A percentile compares a stretch with the other conserved stretches of the same genome.
Conservation (phyloP, 2,113 vertebrate species). For the Sylvia atricapilla region DNA sequence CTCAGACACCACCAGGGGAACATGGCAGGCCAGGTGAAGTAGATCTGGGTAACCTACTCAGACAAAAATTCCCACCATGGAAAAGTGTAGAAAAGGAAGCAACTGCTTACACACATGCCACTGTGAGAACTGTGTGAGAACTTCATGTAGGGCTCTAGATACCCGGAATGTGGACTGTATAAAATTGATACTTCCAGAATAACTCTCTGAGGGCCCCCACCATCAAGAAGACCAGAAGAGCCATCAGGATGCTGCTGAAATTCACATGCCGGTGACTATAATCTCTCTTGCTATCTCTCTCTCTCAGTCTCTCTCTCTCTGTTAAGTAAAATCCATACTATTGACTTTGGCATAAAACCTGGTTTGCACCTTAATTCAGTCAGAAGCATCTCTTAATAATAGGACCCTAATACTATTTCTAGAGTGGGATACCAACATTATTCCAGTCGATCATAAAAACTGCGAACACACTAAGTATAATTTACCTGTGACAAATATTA, state of each 20-base stretch:
- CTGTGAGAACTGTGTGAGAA: no score
- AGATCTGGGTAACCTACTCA: background rate
- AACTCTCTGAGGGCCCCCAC: no score
- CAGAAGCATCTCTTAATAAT: background rate
- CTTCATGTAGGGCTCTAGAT: no score
- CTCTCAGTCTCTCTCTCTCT: background rate
- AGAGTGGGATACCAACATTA: background rate
- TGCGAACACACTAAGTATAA: background rate
- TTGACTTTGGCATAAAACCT: background rate
- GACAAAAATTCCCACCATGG: background rate
- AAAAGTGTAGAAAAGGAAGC: background rate
- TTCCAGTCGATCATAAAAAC: background rate
- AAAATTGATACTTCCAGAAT: background rate
- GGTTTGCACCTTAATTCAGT: background rate
- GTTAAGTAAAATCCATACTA: background rate
- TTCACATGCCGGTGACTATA: background rate
- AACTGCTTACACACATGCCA: background rate
- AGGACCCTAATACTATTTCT: no score
- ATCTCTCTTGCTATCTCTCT: background rate
- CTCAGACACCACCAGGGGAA: background rate
- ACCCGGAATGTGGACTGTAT: fast-evolving
- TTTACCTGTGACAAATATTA: background rate
- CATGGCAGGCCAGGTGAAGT: background rate
- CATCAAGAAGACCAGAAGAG: background rate
- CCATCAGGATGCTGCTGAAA: background rate